A percentile compares a stretch with the other conserved stretches of the same genome.
phyloP scores from a whole-genome alignment of 2,888 invertebrate species.

The Amiota communis region DNA sequence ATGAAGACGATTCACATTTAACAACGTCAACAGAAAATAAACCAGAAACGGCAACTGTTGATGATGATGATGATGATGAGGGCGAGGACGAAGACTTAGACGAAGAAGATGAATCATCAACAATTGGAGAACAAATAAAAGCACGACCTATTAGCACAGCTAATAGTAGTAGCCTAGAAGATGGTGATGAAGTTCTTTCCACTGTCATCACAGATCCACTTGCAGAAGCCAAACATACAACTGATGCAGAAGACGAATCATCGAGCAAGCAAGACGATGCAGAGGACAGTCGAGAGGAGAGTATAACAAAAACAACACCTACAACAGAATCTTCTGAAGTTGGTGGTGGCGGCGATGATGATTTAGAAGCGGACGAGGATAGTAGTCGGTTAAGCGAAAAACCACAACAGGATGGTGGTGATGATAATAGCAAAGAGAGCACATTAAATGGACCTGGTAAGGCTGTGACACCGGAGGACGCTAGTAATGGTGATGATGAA shows the following conservation, averaged over 20 bases:
- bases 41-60: slow-evolving; percentile 41
- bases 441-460: not conserved
- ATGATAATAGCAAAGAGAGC: slow-evolving; percentile 35
- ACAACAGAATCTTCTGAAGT: slow-evolving; percentile 35
- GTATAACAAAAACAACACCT: slow-evolving; percentile 47
- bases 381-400: slow-evolving; percentile 19
- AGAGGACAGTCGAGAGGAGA: slow-evolving; percentile 49
- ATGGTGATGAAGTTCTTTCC: slow-evolving; percentile 40
- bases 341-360: slow-evolving; percentile 40
- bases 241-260: slow-evolving; percentile 33
- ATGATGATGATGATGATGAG: slow-evolving; percentile 57
- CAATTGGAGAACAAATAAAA: slow-evolving; percentile 58
- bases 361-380: slow-evolving; percentile 40
- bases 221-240: slow-evolving; percentile 39
- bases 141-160: slow-evolving; percentile 47
- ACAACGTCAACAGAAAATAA: slow-evolving; percentile 66
- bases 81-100: slow-evolving; percentile 37
- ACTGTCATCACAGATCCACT: slow-evolving; percentile 51
- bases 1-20: slow-evolving; percentile 66
- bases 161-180: slow-evolving; percentile 57
- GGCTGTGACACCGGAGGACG: not conserved
- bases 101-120: slow-evolving; percentile 56
- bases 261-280: slow-evolving; percentile 34
- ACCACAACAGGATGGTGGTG: slow-evolving; percentile 27
- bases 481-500: slow-evolving; percentile 46